Conservation (phyloP, 1,140 invertebrate genomes). For the Pseudomyrmex cubaensis region DNA sequence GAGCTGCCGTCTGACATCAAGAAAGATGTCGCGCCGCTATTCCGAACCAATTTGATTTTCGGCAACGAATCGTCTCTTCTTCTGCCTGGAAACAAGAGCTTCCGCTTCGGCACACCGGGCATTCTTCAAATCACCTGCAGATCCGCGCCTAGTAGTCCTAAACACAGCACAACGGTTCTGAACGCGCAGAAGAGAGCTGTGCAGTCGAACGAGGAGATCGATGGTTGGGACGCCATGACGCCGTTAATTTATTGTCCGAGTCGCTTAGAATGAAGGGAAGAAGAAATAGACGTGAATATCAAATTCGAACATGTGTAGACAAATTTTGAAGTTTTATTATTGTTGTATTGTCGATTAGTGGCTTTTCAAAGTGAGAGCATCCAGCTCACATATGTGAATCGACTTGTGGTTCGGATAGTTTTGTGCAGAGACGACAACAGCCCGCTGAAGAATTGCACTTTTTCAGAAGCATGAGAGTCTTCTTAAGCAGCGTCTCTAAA, state of each 20-base stretch:
- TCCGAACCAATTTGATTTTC: slow-evolving; percentile 21
- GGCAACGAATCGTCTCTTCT: slow-evolving; percentile 48
- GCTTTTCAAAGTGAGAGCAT: too few relatives aligned
- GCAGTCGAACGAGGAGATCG: slow-evolving; percentile 81
- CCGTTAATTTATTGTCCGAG: slow-evolving; percentile 80
- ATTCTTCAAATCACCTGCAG: slow-evolving; percentile 73
- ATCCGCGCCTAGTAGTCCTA: slow-evolving; percentile 85
- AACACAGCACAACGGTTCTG: slow-evolving; percentile 72
- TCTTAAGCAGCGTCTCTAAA: too few relatives aligned
- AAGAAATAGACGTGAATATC: not conserved
- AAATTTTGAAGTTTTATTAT: not conserved
- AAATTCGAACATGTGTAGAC: not conserved
- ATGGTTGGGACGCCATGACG: slow-evolving; percentile 80
- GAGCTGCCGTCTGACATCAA: not conserved
- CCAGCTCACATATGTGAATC: too few relatives aligned
- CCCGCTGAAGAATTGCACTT: too few relatives aligned
- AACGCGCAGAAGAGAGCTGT: slow-evolving; percentile 75
- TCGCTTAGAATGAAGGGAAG: slow-evolving; percentile 58
- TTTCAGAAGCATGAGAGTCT: too few relatives aligned
- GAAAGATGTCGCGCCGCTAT: not conserved
- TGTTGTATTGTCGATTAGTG: too few relatives aligned
- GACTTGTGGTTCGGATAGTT: too few relatives aligned
- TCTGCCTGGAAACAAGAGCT: slow-evolving; percentile 40
- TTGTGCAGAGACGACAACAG: too few relatives aligned
- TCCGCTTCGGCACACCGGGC: slow-evolving; percentile 59